A percentile compares a stretch with the other conserved stretches of the same genome.
Conservation (phyloP, 2,888 invertebrate species). For the Chymomyza caudatula region DNA sequence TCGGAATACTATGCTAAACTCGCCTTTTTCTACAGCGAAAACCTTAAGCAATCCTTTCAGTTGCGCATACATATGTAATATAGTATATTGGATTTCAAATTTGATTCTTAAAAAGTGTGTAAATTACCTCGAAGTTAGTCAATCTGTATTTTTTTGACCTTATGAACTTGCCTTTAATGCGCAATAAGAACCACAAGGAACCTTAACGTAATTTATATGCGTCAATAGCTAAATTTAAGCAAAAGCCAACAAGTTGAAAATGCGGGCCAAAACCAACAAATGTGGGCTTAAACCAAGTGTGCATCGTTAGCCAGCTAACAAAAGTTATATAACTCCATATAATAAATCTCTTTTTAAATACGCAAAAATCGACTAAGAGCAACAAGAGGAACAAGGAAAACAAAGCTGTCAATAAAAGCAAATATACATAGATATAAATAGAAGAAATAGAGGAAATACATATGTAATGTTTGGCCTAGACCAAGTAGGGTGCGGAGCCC, state of each 20-base stretch:
- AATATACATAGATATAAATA: constrained; percentile 32
- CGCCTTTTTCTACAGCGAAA: too few species aligned
- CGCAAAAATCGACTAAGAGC: constrained; percentile 22
- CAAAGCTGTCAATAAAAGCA: constrained; percentile 59
- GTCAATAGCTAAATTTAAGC: constrained; percentile 42
- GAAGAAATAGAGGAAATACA: neutral
- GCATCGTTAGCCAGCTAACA: constrained; percentile 3
- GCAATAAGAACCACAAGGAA: constrained; percentile 28
- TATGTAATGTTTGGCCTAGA: neutral
- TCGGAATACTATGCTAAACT: too few species aligned
- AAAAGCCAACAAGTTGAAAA: constrained; percentile 54
- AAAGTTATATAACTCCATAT: constrained; percentile 50
- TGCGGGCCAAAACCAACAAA: constrained; percentile 23
- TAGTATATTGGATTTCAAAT: neutral
- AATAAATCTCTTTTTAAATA: constrained; percentile 70
- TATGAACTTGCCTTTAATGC: constrained; percentile 26
- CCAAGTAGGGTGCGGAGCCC: too few species aligned
- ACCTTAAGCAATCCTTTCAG: too few species aligned
- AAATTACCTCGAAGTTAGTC: neutral
- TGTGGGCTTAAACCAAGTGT: constrained; percentile 16
- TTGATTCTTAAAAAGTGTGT: neutral
- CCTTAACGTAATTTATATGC: constrained; percentile 36
- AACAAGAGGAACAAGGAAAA: constrained; percentile 49
- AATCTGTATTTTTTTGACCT: neutral
- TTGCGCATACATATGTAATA: too few species aligned